These are phyloP conservation scores for Spisula subtruncata DNA, from an alignment of 2,888 invertebrate species.

Conservation along the genomic window DNA sequence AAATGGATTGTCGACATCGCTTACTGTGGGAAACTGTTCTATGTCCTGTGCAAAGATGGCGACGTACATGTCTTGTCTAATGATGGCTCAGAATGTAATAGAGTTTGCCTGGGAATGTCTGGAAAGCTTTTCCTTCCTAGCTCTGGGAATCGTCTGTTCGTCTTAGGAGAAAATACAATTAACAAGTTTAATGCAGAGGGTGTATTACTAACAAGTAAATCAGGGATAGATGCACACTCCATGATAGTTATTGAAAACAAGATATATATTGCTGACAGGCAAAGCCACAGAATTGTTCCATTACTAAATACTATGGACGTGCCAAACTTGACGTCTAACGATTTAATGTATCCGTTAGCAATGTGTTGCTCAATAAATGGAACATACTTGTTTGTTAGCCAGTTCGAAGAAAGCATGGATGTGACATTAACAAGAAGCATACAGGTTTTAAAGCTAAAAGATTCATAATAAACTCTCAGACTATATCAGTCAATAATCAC, in stretches of 20 bases:
- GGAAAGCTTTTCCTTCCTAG: slow-evolving; percentile 53
- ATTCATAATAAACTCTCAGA: neutral
- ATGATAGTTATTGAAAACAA: slow-evolving; percentile 55
- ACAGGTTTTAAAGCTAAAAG: slow-evolving; percentile 47
- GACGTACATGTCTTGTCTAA: slow-evolving; percentile 56
- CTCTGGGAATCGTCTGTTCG: slow-evolving; percentile 50
- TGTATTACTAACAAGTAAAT: slow-evolving; percentile 51
- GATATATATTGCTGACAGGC: slow-evolving; percentile 61
- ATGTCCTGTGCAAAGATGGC: slow-evolving; percentile 61
- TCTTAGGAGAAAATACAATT: slow-evolving; percentile 57
- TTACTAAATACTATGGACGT: slow-evolving; percentile 47
- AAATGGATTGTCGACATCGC: slow-evolving; percentile 63
- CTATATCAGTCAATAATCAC: neutral
- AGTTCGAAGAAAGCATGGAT: slow-evolving; percentile 65
- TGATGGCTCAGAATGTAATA: slow-evolving; percentile 39
- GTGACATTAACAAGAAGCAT: slow-evolving; percentile 49
- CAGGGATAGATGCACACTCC: slow-evolving; percentile 58
- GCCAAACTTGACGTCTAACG: slow-evolving; percentile 44
- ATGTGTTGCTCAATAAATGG: slow-evolving; percentile 49
- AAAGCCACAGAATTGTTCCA: slow-evolving; percentile 56
- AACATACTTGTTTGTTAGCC: slow-evolving; percentile 54
- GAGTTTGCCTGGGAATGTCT: slow-evolving; percentile 50
- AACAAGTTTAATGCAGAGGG: slow-evolving; percentile 58
- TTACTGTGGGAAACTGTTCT: slow-evolving; percentile 45
- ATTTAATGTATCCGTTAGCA: slow-evolving; percentile 54